Base-by-base conservation (phyloP, 53 echinoderm and acorn worm species). In the Arbacia lixula region DNA sequence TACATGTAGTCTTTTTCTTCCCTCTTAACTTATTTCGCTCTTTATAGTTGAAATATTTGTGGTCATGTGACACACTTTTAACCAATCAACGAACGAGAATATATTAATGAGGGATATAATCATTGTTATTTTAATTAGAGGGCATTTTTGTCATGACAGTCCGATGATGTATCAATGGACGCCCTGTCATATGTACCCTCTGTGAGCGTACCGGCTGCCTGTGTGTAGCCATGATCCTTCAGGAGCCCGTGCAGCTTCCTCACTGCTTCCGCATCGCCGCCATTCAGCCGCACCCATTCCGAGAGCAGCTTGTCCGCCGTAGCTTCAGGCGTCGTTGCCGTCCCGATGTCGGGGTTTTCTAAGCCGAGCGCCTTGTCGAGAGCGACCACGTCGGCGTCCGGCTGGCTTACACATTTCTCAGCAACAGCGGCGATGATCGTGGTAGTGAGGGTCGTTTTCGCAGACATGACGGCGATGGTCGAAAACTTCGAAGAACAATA, bases 211-310 rank as follows among this genome's bases (percentile, higher is more conserved):
- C 43, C 69, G 21, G 69, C 69, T 43, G 43, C 43, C 14, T 39
- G 40, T 4, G 40, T 35, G 36, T 69, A 69, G 25, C 69, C 69
- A 9, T 69, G 40, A 40, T 69, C 36, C 21, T 16, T 2, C 26
- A 69, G 43, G 69, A 42, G 40, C 69, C 11, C 21, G 41, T 3
- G 22, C 1, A 69, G 42, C 25, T 17, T 69, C 28, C 28, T 43
- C 12, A 17, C 69, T 27, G 69, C 69, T 26, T 69, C 27, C 5
- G 40, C 43, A 40, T 27, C 43, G 22, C 26, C 43, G 27, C 69
- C 69, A 20, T 69, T 40, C 16, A 42, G 41, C 41, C 16, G 40
- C 11, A 69, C 69, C 69, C 69, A 69, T 16, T 69, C 42, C 27
- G 40, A 42, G 28, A 69, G 69, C 26, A 69, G 69, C 34, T 69